Base-by-base conservation (phyloP, 2,888 invertebrate genomes). In the Drosophila colorata region DNA sequence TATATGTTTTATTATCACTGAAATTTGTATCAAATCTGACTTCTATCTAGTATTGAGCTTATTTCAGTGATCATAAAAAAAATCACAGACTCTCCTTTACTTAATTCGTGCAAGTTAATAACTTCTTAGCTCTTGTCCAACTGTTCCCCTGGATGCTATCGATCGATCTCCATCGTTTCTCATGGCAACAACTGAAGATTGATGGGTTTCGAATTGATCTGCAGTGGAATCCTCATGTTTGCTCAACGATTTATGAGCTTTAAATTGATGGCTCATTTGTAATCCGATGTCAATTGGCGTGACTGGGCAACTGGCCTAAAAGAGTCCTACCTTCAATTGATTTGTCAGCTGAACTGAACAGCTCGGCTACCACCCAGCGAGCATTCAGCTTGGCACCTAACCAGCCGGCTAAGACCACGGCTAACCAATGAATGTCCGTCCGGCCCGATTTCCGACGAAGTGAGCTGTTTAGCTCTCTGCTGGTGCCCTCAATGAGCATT, bases 401-500 rank as follows among this genome's bases (percentile, higher is more conserved):
- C 43, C 23, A n/a, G 18, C n/a, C 13, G 56, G 46, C 52, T 49
- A 31, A 64, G 31, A 31, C 33, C 8, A 9, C 51, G 69, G 28
- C 47, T 28, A 46, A 35, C 38, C 46, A n/a, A 28, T 40, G 28
- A 46, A 55, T 55, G 55, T 37, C 51, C 51, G 63, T 56, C 57
- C 35, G 64, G 61, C 49, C 46, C 6, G 59, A 52, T 65, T 77
- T 71, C 66, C 52, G 52, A 9, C 46, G 70, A 82, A 83, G 78
- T 82, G 75, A 83, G 82, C 78, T 86, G 82, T 83, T 83, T 74
- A 58, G 55, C 58, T 53, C 44, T 38, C 43, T 52, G 48, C 53
- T 56, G 40, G 14, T 69, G 70, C 38, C 73, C 75, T 72, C 79
- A 81, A 85, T 77, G 85, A 67, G 57, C 78, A 83, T 80, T 82